phyloP scores from a whole-genome alignment of 2,888 invertebrate genomes.

The Mythimna ferrago region DNA sequence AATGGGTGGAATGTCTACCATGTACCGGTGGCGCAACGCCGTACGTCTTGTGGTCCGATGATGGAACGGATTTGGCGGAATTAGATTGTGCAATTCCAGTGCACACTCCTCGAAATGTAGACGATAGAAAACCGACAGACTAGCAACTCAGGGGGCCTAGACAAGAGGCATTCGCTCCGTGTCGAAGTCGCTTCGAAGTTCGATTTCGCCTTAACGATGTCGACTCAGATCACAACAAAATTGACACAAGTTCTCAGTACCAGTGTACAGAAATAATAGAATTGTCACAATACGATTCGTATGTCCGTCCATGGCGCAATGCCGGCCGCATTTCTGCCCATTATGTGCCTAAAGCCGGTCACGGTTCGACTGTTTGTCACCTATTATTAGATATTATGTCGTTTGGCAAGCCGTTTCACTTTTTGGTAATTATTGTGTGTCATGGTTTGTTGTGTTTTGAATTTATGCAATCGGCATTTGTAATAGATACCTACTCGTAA shows the following conservation, averaged over 20 bases:
- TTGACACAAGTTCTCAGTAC: slow-evolving; percentile 29
- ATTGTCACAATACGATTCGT: slow-evolving; percentile 63
- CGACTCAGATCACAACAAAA: not conserved
- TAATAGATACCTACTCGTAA: not conserved
- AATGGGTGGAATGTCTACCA: too few relatives aligned
- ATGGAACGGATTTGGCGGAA: too few relatives aligned
- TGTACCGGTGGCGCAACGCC: too few relatives aligned
- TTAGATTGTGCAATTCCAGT: too few relatives aligned
- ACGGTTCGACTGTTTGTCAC: slow-evolving; percentile 60
- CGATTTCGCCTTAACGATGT: too few relatives aligned
- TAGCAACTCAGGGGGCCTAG: too few relatives aligned
- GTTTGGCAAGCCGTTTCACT: slow-evolving; percentile 56
- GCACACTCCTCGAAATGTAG: too few relatives aligned
- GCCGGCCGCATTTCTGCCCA: slow-evolving; percentile 52
- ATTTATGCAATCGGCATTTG: slow-evolving; percentile 8
- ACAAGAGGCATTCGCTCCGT: too few relatives aligned
- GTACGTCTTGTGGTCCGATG: too few relatives aligned
- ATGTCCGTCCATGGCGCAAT: slow-evolving; percentile 52
- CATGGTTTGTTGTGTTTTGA: slow-evolving; percentile 18
- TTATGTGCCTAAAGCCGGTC: slow-evolving; percentile 50
- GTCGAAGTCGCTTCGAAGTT: too few relatives aligned
- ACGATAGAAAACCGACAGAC: too few relatives aligned
- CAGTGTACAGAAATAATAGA: slow-evolving; percentile 58
- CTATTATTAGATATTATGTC: slow-evolving; percentile 58
- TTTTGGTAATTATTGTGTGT: slow-evolving; percentile 41